phyloP scores from a whole-genome alignment of 2,888 invertebrate species.

The Ennomos erosarius region DNA sequence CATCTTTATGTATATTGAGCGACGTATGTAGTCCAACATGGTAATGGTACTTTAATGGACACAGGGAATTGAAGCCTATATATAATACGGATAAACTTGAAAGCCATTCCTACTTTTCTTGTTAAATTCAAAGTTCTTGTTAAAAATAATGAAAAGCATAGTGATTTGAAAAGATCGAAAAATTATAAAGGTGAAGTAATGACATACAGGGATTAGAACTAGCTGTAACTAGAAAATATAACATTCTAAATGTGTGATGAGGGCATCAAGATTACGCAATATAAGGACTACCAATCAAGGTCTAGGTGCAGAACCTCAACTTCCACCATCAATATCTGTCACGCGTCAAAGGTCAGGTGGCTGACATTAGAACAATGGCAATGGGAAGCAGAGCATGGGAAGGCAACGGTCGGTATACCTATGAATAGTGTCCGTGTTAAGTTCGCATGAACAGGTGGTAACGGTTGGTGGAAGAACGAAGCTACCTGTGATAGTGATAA shows the following conservation, averaged over 20 bases:
- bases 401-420: constrained; percentile 52
- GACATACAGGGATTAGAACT: too few species aligned
- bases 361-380: constrained; percentile 66
- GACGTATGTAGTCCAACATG: constrained; percentile 35
- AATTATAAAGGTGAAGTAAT: too few species aligned
- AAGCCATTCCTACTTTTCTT: not conserved
- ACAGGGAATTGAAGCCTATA: constrained; percentile 2
- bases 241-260: too few species aligned
- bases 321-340: constrained; percentile 58
- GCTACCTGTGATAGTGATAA: too few species aligned
- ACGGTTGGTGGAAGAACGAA: constrained; percentile 25
- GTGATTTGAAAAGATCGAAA: too few species aligned
- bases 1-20: constrained; percentile 44
- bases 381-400: constrained; percentile 79
- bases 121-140: too few species aligned
- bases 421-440: constrained; percentile 51
- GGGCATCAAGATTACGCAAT: too few species aligned
- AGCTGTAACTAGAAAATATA: too few species aligned
- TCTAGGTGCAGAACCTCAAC: constrained; percentile 29
- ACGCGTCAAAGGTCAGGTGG: constrained; percentile 68
- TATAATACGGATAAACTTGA: constrained; percentile 3
- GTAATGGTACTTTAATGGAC: constrained; percentile 24
- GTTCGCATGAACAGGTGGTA: constrained; percentile 51
- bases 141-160: too few species aligned
- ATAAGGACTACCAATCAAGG: constrained; percentile 9